phyloP scores from a whole-genome alignment of 1,140 invertebrate species.

The Drosophila dunni region DNA sequence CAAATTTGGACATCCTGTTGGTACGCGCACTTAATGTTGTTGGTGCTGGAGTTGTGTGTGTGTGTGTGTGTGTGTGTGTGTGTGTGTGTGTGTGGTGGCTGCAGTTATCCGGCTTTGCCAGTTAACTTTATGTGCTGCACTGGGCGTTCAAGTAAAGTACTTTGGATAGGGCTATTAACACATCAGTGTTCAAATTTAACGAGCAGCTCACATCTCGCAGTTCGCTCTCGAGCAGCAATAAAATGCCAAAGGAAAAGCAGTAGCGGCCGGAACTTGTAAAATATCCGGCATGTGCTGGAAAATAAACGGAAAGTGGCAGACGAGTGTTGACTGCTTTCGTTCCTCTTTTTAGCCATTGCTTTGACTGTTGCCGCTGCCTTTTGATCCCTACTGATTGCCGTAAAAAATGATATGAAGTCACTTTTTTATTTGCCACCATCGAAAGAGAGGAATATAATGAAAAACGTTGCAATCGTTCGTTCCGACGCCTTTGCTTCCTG shows the following conservation, averaged over 20 bases:
- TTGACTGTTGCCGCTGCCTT: conserved; percentile 2
- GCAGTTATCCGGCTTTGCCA: conserved; percentile 19
- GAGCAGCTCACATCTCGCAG: conserved; percentile 36
- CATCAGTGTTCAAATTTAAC: conserved; percentile 81
- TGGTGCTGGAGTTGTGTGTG: neutral
- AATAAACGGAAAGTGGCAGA: conserved; percentile 51
- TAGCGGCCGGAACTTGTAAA: conserved; percentile 71
- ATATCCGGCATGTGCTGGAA: conserved; percentile 68
- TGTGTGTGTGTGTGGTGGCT: conserved; percentile 24
- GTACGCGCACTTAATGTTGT: conserved; percentile 3
- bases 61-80: too few species aligned
- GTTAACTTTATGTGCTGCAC: conserved; percentile 36
- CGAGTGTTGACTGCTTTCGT: neutral
- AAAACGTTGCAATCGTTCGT: conserved; percentile 32
- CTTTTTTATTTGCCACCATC: conserved; percentile 49
- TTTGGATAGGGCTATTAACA: conserved; percentile 66
- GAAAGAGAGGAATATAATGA: conserved; percentile 64
- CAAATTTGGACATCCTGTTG: conserved; percentile 53
- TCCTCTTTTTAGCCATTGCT: too few species aligned
- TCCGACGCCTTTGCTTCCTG: conserved; percentile 44
- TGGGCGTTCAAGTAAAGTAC: conserved; percentile 14
- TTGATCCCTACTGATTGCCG: neutral
- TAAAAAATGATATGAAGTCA: neutral
- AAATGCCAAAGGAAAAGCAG: conserved; percentile 35
- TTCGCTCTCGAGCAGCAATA: conserved; percentile 33